Base-by-base conservation (phyloP, 2,113 vertebrate genomes). In the Pungitius pungitius region DNA sequence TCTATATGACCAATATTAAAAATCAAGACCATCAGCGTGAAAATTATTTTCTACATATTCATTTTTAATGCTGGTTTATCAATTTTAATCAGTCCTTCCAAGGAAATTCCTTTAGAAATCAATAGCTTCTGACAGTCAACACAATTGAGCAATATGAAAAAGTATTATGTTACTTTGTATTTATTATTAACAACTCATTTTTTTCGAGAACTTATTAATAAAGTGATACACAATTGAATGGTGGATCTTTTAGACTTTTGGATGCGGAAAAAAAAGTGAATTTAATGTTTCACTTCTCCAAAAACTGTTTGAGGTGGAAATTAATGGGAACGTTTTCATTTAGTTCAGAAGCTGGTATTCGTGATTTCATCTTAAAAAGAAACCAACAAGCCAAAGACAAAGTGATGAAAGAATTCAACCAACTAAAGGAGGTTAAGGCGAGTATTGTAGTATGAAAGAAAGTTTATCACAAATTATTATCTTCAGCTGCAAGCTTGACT, bases 341-440 rank as follows among this genome's bases (percentile, higher is more conserved):
- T 17, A 86, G 82, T 17, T 52, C 67, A 63, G 3, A 9, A 59
- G 42, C 1, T 62, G 39, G 3, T 20, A 4, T 13, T 7, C 60
- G 1, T 35, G 13, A 1, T 13, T 1, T 0, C 2, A 39, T 88
- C n/a, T 1, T 69, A 2, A 2, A 69, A 22, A 73, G 17, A 54
- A 89, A 88, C 42, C 1, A 2, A 3, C 0, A 11, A 24, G 72
- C 59, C 45, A 90, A 87, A 54, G 7, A 55, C 0, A 0, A 14
- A 52, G 60, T 88, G 18, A 49, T 0, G 0, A 3, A 39, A 26
- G 20, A 69, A 40, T 83, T 86, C 45, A 37, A 2, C 0, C 63
- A 74, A 18, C 26, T 59, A 17, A 5, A 1, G 0, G 6, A 49
- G 3, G 9, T 85, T 3, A 67, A 69, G 65, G 88, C 87, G 43